Evolutionary conservation across 2,113 vertebrate genomes (phyloP).

Genomic region (Centropristis striata): DNA sequence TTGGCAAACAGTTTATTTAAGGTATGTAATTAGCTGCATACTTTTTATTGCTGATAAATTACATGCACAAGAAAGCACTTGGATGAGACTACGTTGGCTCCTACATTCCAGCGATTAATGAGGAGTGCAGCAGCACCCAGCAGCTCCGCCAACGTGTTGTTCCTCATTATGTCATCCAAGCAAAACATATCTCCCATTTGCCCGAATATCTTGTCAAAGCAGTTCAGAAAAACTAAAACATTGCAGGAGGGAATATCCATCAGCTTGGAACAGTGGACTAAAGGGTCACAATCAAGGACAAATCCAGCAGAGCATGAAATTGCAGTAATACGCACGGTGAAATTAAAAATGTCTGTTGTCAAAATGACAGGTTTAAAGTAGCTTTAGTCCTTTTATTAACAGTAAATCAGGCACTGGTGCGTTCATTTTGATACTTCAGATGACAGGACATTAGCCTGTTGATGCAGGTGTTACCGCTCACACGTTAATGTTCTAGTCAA

Average conservation of each 20-base stretch:
- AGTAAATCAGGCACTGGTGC: conserved; percentile 23
- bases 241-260: conserved; percentile 32
- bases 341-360: conserved; percentile 56
- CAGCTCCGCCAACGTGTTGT: conserved; percentile 13
- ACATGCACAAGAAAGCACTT: conserved; percentile 23
- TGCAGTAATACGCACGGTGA: conserved; percentile 37
- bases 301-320: conserved; percentile 66
- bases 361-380: conserved; percentile 51
- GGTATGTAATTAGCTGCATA: conserved; percentile 43
- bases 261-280: conserved; percentile 35
- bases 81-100: conserved; percentile 28
- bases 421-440: conserved; percentile 36
- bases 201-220: conserved; percentile 50
- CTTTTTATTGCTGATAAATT: conserved; percentile 39
- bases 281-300: conserved; percentile 65
- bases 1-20: conserved; percentile 46
- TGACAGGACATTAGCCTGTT: conserved; percentile 26
- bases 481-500: neutral
- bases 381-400: conserved; percentile 16
- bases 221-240: conserved; percentile 35
- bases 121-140: conserved; percentile 6
- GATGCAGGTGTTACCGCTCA: conserved; percentile 20
- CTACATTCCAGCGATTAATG: conserved; percentile 47
- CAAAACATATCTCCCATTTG: conserved; percentile 52
- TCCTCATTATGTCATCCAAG: conserved; percentile 52